Evolutionary conservation across 2,888 invertebrate species (phyloP).

Genomic region (Leptinotarsa tumamoca): DNA sequence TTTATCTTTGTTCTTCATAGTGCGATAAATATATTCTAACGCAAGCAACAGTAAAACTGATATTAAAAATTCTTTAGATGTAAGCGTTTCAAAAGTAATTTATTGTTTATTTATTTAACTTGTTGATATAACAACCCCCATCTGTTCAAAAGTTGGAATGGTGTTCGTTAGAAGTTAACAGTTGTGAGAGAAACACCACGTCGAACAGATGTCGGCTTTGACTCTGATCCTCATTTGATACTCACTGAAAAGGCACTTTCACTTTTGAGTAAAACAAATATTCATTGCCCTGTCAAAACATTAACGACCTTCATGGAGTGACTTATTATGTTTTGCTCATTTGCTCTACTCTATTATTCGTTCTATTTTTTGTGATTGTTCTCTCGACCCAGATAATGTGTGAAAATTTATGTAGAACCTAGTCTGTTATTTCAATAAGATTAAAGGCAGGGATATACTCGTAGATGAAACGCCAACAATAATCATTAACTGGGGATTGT

Average conservation of each 20-base stretch:
- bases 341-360: not conserved
- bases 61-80: too few species aligned
- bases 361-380: not conserved
- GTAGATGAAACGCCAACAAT: not conserved
- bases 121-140: not conserved
- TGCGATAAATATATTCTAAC: too few species aligned
- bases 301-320: not conserved
- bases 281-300: conserved; percentile 13
- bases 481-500: too few species aligned
- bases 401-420: conserved; percentile 14
- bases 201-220: not conserved
- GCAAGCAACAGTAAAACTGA: too few species aligned
- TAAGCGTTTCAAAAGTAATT: too few species aligned
- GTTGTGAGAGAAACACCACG: not conserved
- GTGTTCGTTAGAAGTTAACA: not conserved
- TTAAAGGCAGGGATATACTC: conserved; percentile 10
- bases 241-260: conserved; percentile 6
- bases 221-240: not conserved
- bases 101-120: too few species aligned
- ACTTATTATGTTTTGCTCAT: not conserved
- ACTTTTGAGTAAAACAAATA: conserved; percentile 8
- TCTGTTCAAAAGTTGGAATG: not conserved
- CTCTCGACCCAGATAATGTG: conserved; percentile 1
- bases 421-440: conserved; percentile 20
- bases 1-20: too few species aligned